Evolutionary conservation across 2,113 vertebrate genomes (phyloP).

Genomic region (Cyanistes caeruleus): DNA sequence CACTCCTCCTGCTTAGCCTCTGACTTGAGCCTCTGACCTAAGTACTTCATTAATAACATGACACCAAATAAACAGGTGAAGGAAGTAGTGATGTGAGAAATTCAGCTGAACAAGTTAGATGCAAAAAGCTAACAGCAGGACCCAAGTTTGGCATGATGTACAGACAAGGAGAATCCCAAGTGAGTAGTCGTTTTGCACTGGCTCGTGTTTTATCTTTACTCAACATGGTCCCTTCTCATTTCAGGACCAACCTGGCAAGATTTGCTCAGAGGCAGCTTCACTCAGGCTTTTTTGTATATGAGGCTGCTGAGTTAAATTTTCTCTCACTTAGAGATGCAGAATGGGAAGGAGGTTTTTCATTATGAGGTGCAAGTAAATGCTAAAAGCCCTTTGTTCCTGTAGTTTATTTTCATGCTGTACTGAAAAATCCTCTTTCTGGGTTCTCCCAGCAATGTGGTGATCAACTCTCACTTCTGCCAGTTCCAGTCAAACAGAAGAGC

Average conservation of each 20-base stretch:
- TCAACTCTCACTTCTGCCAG: not conserved
- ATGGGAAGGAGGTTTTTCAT: not conserved
- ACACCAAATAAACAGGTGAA: not conserved
- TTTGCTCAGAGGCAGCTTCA: not conserved
- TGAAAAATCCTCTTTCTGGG: not conserved
- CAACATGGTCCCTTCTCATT: not conserved
- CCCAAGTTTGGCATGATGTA: not conserved
- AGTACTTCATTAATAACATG: not conserved
- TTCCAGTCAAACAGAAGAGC: not conserved
- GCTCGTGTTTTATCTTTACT: not conserved
- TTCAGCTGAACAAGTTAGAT: not conserved
- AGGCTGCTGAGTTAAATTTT: not conserved
- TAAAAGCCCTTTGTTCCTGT: not conserved
- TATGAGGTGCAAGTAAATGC: not conserved
- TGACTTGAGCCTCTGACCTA: not conserved
- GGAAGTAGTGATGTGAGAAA: not conserved
- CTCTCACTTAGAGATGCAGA: not conserved
- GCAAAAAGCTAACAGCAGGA: not conserved
- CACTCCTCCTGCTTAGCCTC: slow-evolving; percentile 31
- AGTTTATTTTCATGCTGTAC: not conserved
- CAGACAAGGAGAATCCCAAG: not conserved
- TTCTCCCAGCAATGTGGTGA: not conserved
- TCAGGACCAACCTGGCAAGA: not conserved
- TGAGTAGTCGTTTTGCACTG: not conserved
- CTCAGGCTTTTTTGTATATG: not conserved